phyloP scores from a whole-genome alignment of 2,888 invertebrate genomes.

The Odontomyia ornata region DNA sequence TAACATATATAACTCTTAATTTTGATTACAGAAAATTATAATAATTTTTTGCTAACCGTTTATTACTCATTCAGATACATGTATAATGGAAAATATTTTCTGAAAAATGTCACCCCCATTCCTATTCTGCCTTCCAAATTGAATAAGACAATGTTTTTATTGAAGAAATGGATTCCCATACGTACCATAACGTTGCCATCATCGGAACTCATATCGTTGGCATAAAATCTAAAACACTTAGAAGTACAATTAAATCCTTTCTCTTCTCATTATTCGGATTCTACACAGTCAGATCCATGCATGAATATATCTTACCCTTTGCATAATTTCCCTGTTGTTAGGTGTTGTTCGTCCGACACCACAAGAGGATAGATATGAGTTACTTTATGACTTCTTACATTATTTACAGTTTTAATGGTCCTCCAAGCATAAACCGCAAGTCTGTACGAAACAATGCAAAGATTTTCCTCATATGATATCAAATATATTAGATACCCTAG shows the following conservation, averaged over 20 bases:
- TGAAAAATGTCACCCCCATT: no score
- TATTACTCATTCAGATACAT: no score
- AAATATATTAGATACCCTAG: slow-evolving; percentile 34
- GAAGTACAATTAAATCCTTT: neutral
- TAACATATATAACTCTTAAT: no score
- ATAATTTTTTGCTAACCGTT: no score
- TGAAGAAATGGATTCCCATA: slow-evolving; percentile 43
- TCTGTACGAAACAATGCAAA: slow-evolving; percentile 19
- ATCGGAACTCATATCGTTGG: neutral
- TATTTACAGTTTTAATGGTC: slow-evolving; percentile 44
- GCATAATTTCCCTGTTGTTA: neutral
- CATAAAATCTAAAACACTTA: slow-evolving; percentile 34
- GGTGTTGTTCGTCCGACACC: neutral
- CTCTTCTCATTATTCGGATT: neutral
- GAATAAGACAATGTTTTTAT: slow-evolving; percentile 46
- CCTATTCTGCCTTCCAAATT: slow-evolving; percentile 41
- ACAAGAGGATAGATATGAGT: slow-evolving; percentile 35
- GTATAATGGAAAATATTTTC: no score
- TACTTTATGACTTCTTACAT: slow-evolving; percentile 41
- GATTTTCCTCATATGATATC: slow-evolving; percentile 33
- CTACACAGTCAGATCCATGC: no score
- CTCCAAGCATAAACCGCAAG: slow-evolving; percentile 11
- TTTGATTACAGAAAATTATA: no score
- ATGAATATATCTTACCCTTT: no score
- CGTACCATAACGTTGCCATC: slow-evolving; percentile 45